Percentiles rank a stretch among this genome's conserved stretches.
Evolutionary conservation across 2,888 invertebrate species (phyloP).

Genomic region (Phragmatobia fuliginosa): DNA sequence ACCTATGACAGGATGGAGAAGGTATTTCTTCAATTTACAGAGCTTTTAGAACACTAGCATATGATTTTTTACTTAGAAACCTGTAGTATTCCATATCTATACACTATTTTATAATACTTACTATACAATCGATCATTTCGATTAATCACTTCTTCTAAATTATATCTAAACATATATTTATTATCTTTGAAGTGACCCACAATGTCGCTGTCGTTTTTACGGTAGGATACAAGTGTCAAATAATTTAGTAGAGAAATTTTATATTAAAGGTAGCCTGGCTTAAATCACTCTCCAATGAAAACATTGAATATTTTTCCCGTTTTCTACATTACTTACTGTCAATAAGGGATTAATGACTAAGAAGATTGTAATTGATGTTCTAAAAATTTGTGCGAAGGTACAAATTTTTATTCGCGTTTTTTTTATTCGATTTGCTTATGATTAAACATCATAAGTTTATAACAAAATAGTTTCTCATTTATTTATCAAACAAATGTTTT

Average conservation of each 20-base stretch:
- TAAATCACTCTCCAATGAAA: not conserved
- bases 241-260: too few species aligned
- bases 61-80: too few species aligned
- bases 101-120: too few species aligned
- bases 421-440: not conserved
- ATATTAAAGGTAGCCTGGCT: too few species aligned
- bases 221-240: not conserved
- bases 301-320: not conserved
- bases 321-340: too few species aligned
- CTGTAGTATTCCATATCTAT: too few species aligned
- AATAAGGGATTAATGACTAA: not conserved
- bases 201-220: not conserved
- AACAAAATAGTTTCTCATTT: not conserved
- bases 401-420: not conserved
- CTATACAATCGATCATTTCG: too few species aligned
- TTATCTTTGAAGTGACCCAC: not conserved
- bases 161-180: too few species aligned
- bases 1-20: conserved; percentile 96
- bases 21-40: conserved; percentile 81
- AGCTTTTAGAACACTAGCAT: not conserved
- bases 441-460: too few species aligned
- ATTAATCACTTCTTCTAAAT: not conserved
- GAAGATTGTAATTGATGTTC: not conserved
- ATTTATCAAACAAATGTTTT: too few species aligned
- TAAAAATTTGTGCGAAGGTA: not conserved